Conservation (phyloP, 2,797 vertebrate genomes). For the Pogoniulus pusillus region DNA sequence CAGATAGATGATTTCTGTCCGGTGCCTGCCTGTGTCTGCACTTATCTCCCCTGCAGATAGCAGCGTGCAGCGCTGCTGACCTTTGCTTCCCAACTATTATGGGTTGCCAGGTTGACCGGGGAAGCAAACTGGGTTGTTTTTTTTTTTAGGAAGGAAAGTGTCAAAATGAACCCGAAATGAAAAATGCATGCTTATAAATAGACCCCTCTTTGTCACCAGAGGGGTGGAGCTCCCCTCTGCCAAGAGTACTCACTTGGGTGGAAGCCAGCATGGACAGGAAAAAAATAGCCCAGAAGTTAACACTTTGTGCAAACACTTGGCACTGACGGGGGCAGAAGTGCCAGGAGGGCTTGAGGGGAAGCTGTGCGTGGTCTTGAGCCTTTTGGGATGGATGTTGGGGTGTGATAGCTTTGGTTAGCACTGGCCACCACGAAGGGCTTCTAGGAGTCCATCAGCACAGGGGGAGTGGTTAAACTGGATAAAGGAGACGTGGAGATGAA, state of each 20-base stretch:
- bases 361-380: background rate
- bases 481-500: background rate
- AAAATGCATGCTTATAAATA: background rate
- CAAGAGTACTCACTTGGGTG: background rate
- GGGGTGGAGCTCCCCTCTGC: background rate
- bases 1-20: background rate
- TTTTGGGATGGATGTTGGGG: background rate
- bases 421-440: background rate
- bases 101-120: background rate
- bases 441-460: background rate
- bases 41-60: background rate
- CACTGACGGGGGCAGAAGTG: background rate
- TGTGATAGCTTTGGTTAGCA: background rate
- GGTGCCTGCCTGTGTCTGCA: background rate
- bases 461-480: background rate
- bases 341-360: background rate
- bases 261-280: background rate
- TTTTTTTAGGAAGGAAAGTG: background rate
- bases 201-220: background rate
- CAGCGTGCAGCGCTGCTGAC: fast-evolving
- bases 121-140: background rate
- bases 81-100: background rate
- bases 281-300: background rate
- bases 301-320: background rate
- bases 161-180: background rate